Conservation (phyloP, 2,888 invertebrate genomes). For the Caenorhabditis doughertyi region DNA sequence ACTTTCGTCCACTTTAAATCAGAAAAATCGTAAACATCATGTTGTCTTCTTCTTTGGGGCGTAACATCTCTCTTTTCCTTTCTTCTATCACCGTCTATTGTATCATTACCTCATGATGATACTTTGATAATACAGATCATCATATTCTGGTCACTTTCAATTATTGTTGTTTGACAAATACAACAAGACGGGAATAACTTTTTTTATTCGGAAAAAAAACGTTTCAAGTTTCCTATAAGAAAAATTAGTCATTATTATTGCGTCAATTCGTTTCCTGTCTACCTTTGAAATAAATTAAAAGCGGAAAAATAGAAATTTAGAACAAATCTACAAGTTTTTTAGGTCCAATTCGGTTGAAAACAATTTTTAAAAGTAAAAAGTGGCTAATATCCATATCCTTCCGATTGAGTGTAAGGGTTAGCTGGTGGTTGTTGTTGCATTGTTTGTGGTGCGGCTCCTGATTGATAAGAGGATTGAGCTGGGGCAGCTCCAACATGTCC, state of each 20-base stretch:
- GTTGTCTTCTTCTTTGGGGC: constrained; percentile 44
- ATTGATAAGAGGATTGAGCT: constrained; percentile 59
- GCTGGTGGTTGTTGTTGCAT: constrained; percentile 68
- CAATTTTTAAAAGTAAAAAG: neutral
- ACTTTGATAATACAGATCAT: constrained; percentile 24
- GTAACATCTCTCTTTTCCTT: constrained; percentile 25
- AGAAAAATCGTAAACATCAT: constrained; percentile 43
- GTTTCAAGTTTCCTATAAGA: constrained; percentile 25
- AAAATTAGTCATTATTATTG: constrained; percentile 34
- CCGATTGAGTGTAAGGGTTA: constrained; percentile 70
- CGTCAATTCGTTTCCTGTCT: constrained; percentile 41
- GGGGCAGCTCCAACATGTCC: constrained; percentile 58
- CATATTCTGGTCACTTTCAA: constrained; percentile 26
- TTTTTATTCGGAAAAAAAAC: constrained; percentile 26
- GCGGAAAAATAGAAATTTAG: constrained; percentile 4
- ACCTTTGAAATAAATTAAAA: constrained; percentile 26
- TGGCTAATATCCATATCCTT: constrained; percentile 72
- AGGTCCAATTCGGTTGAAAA: neutral
- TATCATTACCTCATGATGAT: constrained; percentile 36
- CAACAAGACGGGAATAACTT: constrained; percentile 35
- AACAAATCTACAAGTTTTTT: constrained; percentile 34
- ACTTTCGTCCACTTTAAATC: constrained; percentile 61
- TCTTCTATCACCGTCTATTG: constrained; percentile 34
- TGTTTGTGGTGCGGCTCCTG: constrained; percentile 65
- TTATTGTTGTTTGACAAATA: constrained; percentile 45